These are phyloP conservation scores for Bombus consobrinus DNA, from an alignment of 1,140 invertebrate genomes.

Conservation along the genomic window DNA sequence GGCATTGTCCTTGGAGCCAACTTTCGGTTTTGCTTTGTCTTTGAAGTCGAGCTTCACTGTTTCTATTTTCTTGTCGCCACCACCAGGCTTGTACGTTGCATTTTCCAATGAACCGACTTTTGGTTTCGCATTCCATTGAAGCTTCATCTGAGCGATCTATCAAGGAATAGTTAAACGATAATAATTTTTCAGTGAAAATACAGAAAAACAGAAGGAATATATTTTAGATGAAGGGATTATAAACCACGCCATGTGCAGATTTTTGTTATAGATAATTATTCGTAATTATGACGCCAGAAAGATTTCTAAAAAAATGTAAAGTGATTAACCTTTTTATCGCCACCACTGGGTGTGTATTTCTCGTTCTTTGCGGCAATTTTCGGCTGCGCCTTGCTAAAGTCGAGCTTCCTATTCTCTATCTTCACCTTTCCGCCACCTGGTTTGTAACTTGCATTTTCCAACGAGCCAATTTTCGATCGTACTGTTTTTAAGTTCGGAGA, in stretches of 20 bases:
- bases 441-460: slow-evolving; percentile 95
- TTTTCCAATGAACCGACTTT: slow-evolving; percentile 98
- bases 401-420: slow-evolving; percentile 94
- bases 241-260: neutral
- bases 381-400: slow-evolving; percentile 91
- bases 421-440: slow-evolving; percentile 96
- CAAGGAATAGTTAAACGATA: neutral
- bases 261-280: neutral
- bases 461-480: slow-evolving; percentile 96
- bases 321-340: slow-evolving; percentile 93
- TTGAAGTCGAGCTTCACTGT: slow-evolving; percentile 95
- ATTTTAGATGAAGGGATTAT: neutral
- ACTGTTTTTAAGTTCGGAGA: slow-evolving; percentile 96
- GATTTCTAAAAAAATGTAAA: neutral
- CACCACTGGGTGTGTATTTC: slow-evolving; percentile 93
- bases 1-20: slow-evolving; percentile 96
- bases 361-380: slow-evolving; percentile 96
- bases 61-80: slow-evolving; percentile 96
- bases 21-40: slow-evolving; percentile 95
- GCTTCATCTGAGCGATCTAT: slow-evolving; percentile 92
- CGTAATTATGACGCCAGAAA: neutral
- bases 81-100: slow-evolving; percentile 94
- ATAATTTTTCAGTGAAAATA: neutral
- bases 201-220: too few relatives aligned
- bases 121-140: slow-evolving; percentile 96